These are phyloP conservation scores for Biston stratarius DNA, from an alignment of 2,888 invertebrate species.

Conservation along the genomic window DNA sequence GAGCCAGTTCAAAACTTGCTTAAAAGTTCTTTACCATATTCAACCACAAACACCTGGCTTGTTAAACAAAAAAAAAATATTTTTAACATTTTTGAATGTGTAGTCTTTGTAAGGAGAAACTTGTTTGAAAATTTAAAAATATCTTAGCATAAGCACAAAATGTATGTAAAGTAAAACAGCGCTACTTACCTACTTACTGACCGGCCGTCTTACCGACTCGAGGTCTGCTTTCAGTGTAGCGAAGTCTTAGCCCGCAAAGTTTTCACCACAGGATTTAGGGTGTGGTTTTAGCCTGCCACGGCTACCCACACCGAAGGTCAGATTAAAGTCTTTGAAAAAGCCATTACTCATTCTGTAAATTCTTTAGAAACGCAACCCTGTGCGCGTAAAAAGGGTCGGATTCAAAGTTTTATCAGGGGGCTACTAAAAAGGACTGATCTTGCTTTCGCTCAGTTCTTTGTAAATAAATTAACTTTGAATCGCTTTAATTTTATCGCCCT, in stretches of 20 bases:
- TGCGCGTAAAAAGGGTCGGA: conserved; percentile 18
- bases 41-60: no score
- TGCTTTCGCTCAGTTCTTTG: conserved; percentile 17
- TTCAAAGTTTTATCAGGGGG: conserved; percentile 16
- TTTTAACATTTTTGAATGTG: no score
- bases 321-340: conserved; percentile 15
- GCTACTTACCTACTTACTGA: no score
- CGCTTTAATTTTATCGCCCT: conserved; percentile 21
- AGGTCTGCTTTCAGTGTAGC: not conserved
- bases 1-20: no score
- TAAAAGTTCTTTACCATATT: no score
- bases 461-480: conserved; percentile 31
- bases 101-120: no score
- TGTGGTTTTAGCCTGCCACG: not conserved
- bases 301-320: not conserved
- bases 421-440: conserved; percentile 22
- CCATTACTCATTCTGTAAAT: conserved; percentile 14
- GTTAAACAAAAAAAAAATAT: no score
- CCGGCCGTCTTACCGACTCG: no score
- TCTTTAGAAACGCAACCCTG: conserved; percentile 15
- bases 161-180: no score
- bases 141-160: no score
- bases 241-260: conserved; percentile 1
- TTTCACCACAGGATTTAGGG: not conserved
- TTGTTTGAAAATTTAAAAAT: no score